Conservation (phyloP, 2,888 invertebrate genomes). For the Ormyrus pomaceus region DNA sequence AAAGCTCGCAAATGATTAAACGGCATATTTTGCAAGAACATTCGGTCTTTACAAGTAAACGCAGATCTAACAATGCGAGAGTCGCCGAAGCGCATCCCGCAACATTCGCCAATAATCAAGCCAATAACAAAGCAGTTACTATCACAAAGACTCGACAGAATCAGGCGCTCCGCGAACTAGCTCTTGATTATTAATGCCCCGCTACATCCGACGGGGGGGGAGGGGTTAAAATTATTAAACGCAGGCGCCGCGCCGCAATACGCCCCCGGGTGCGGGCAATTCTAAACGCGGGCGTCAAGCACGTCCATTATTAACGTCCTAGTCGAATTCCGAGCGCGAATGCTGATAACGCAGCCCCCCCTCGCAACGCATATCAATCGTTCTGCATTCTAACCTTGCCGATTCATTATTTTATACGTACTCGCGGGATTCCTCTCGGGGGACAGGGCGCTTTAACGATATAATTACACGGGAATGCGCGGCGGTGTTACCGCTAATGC, state of each 20-base stretch:
- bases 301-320: constrained; percentile 31
- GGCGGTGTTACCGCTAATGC: neutral
- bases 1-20: neutral
- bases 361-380: constrained; percentile 42
- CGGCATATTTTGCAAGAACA: neutral
- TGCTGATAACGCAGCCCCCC: too few relatives aligned
- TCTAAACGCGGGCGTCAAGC: constrained; percentile 15
- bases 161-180: constrained; percentile 1
- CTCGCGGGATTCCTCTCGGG: neutral
- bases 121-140: constrained; percentile 30
- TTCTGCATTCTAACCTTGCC: constrained; percentile 14
- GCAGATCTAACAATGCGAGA: neutral
- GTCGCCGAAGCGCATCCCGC: neutral
- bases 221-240: constrained; percentile 46
- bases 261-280: neutral
- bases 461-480: constrained; percentile 3
- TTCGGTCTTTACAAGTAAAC: constrained; percentile 2
- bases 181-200: constrained; percentile 29
- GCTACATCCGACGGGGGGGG: neutral
- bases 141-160: constrained; percentile 20
- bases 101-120: constrained; percentile 18
- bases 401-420: too few relatives aligned
- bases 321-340: neutral
- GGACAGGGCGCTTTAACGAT: constrained; percentile 10
- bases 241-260: neutral